Evolutionary conservation across 92 coral and sea anemone species (phyloP).

Genomic region (Porites divaricata): DNA sequence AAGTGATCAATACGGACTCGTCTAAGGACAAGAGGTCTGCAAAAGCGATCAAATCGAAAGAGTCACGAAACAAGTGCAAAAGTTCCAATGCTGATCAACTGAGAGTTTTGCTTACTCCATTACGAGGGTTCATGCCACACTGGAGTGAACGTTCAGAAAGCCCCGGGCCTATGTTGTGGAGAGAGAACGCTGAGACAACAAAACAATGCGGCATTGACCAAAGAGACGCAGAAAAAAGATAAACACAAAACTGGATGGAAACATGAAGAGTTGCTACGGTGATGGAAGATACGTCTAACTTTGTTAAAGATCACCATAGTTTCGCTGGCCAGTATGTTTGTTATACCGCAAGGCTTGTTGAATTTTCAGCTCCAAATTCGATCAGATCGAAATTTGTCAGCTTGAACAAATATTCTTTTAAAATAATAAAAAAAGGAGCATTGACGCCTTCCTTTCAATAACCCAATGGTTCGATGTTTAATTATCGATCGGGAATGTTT

Average conservation of each 20-base stretch:
- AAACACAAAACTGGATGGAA: not conserved
- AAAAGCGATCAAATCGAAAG: not conserved
- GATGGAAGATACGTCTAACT: no score
- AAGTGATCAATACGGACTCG: not conserved
- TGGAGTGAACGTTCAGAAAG: constrained; percentile 7
- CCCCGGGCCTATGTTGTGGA: not conserved
- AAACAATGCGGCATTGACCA: not conserved
- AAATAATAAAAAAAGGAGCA: no score
- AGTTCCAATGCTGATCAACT: not conserved
- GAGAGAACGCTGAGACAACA: not conserved
- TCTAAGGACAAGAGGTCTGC: not conserved
- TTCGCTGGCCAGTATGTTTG: no score
- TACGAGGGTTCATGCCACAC: constrained; percentile 22
- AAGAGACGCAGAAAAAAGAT: no score
- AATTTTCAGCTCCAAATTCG: no score
- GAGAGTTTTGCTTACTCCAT: not conserved
- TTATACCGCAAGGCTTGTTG: no score
- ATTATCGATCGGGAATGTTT: no score
- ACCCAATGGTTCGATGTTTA: no score
- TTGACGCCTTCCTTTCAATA: no score
- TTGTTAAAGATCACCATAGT: no score
- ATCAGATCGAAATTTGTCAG: no score
- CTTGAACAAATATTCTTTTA: no score
- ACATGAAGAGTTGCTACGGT: not conserved
- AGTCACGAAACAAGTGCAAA: not conserved